Conservation (phyloP, 2,888 invertebrate genomes). For the Gymnoscelis rufifasciata region DNA sequence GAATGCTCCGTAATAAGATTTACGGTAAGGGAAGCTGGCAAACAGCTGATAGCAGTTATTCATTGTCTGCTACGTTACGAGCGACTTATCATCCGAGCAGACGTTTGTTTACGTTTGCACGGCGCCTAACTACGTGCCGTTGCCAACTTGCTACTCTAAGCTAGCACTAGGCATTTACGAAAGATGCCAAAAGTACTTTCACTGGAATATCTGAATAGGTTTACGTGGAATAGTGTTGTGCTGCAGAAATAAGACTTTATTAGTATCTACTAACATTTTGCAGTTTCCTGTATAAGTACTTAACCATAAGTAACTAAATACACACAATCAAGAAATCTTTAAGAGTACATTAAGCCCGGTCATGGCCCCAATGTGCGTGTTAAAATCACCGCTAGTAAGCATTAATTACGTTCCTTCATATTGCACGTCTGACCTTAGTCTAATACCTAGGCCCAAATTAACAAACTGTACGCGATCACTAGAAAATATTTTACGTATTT, state of each 20-base stretch:
- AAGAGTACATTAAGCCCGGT: not conserved
- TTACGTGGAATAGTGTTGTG: too few species aligned
- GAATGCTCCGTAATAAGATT: slow-evolving; percentile 8
- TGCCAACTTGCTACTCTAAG: slow-evolving; percentile 14
- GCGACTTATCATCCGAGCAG: slow-evolving; percentile 40
- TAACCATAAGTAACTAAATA: not conserved
- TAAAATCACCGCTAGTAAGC: slow-evolving; percentile 6
- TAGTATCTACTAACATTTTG: too few species aligned
- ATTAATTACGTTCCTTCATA: not conserved
- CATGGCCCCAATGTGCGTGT: slow-evolving; percentile 2
- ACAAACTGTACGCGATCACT: not conserved
- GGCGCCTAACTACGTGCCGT: slow-evolving; percentile 34
- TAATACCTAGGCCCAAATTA: too few species aligned
- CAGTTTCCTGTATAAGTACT: too few species aligned
- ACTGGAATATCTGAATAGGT: not conserved
- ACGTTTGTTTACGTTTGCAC: slow-evolving; percentile 61
- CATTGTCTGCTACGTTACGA: slow-evolving; percentile 34
- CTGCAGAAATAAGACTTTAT: too few species aligned
- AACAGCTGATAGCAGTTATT: slow-evolving; percentile 29
- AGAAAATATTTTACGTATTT: too few species aligned
- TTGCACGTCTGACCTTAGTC: not conserved
- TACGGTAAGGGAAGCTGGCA: slow-evolving; percentile 11
- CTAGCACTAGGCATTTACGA: slow-evolving; percentile 7
- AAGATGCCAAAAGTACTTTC: slow-evolving; percentile 2
- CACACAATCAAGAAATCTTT: not conserved